Percentiles rank a stretch among this genome's conserved stretches.
These are phyloP conservation scores for Drosophila elegans DNA, from an alignment of 1,140 invertebrate species.

Conservation along the genomic window DNA sequence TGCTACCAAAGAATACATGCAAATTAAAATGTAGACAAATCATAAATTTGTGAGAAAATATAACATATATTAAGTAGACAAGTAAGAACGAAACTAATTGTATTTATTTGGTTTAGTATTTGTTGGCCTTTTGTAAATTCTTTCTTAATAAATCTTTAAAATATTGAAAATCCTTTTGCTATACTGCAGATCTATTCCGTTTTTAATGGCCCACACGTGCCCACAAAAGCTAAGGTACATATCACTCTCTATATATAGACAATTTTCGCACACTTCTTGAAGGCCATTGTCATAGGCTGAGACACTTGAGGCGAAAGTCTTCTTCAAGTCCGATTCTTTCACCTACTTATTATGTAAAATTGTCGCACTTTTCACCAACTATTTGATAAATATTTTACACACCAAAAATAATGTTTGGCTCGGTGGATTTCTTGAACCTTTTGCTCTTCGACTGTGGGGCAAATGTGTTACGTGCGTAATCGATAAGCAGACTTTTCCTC, in stretches of 20 bases:
- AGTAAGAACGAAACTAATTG: not conserved
- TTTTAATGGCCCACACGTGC: slow-evolving; percentile 39
- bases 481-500: slow-evolving; percentile 79
- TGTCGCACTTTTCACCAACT: not conserved
- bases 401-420: slow-evolving; percentile 46
- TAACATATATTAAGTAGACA: not conserved
- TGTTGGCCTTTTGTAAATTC: not conserved
- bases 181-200: not conserved
- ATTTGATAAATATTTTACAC: slow-evolving; percentile 27
- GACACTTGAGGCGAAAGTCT: slow-evolving; percentile 22
- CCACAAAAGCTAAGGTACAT: slow-evolving; percentile 25
- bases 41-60: not conserved
- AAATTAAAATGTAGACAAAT: not conserved
- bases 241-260: slow-evolving; percentile 39
- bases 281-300: slow-evolving; percentile 58
- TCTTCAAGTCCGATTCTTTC: not conserved
- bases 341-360: not conserved
- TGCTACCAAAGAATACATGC: slow-evolving; percentile 22
- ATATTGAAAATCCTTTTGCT: not conserved
- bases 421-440: slow-evolving; percentile 19
- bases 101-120: not conserved
- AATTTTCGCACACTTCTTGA: slow-evolving; percentile 66
- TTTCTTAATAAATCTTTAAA: not conserved
- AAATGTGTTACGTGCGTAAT: slow-evolving; percentile 77
- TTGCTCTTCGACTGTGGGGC: slow-evolving; percentile 33